Conservation (phyloP, 2,113 vertebrate genomes). For the Tringa solitaria region DNA sequence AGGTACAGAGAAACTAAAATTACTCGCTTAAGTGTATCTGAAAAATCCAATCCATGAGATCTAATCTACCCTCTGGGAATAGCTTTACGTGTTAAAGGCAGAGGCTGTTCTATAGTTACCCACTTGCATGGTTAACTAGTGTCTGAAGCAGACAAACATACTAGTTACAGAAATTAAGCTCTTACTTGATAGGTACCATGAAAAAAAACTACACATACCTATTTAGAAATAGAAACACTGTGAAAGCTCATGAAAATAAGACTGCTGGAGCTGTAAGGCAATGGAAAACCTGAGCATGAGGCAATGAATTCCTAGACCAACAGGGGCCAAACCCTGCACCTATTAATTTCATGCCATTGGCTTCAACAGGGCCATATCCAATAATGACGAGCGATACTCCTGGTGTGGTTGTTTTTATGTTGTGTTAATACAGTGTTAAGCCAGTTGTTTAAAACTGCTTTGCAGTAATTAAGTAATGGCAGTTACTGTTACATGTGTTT, state of each 20-base stretch:
- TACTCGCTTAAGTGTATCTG: background rate
- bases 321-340: background rate
- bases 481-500: conserved; percentile 51
- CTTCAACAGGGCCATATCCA: conserved; percentile 23
- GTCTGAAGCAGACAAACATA: background rate
- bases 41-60: background rate
- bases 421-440: conserved; percentile 65
- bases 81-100: background rate
- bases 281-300: conserved; percentile 40
- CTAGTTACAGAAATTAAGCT: background rate
- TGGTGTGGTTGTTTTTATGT: conserved; percentile 47
- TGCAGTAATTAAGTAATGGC: conserved; percentile 58
- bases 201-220: background rate
- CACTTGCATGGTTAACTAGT: background rate
- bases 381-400: conserved; percentile 14
- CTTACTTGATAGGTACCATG: background rate
- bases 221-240: background rate
- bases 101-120: background rate
- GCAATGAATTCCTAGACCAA: conserved; percentile 34
- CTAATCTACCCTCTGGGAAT: background rate
- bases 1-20: background rate
- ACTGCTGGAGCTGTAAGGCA: background rate
- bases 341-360: conserved; percentile 48
- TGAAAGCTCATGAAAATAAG: background rate
- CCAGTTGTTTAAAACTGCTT: conserved; percentile 65